phyloP scores from a whole-genome alignment of 2,888 invertebrate genomes.

The Morpho deidamia region DNA sequence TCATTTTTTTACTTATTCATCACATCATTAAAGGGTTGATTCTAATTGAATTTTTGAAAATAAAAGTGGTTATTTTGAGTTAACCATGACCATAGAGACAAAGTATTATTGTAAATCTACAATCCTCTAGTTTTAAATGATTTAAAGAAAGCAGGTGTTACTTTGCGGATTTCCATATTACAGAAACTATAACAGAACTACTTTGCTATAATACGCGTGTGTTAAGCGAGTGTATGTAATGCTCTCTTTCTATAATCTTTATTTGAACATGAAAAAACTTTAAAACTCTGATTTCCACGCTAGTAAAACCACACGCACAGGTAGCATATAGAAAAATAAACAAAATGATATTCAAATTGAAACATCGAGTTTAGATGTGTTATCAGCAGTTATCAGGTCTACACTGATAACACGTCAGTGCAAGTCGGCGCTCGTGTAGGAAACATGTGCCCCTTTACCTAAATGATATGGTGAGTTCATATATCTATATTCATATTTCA shows the following conservation, averaged over 20 bases:
- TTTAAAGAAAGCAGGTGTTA: too few relatives aligned
- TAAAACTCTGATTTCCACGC: too few relatives aligned
- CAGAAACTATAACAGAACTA: too few relatives aligned
- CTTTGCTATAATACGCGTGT: too few relatives aligned
- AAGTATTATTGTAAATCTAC: too few relatives aligned
- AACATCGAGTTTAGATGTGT: conserved; percentile 8
- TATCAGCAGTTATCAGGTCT: conserved; percentile 21
- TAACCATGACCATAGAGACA: too few relatives aligned
- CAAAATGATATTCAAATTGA: background rate
- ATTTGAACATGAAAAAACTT: too few relatives aligned
- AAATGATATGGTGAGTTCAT: conserved; percentile 17
- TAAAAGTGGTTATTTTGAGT: background rate
- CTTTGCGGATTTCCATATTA: too few relatives aligned
- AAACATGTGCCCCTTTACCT: conserved; percentile 19
- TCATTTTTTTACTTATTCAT: background rate
- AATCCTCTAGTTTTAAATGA: too few relatives aligned
- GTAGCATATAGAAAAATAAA: background rate
- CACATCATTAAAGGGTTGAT: background rate
- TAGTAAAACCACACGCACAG: background rate
- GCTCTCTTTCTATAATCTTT: too few relatives aligned
- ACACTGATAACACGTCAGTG: conserved; percentile 16
- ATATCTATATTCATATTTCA: background rate
- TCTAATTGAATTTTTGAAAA: too few relatives aligned
- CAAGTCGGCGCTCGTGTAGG: conserved; percentile 13
- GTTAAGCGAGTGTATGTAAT: too few relatives aligned